A percentile compares a stretch with the other conserved stretches of the same genome.
phyloP scores from a whole-genome alignment of 2,113 vertebrate species.

The Mesitornis unicolor region DNA sequence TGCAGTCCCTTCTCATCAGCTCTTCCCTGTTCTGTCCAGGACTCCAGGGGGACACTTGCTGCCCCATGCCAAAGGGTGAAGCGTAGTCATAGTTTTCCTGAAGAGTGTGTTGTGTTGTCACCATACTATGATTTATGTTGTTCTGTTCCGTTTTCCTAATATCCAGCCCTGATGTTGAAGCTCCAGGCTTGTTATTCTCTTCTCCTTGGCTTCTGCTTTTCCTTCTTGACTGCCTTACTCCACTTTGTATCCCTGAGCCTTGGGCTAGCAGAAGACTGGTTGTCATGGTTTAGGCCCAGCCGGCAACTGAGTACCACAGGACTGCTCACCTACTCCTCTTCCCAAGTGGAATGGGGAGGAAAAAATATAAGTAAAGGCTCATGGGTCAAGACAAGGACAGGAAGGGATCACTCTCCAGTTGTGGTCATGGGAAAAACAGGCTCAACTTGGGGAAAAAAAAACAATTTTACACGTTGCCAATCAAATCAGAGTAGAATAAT shows the following conservation, averaged over 20 bases:
- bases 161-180: not conserved
- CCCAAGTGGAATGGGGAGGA: too few relatives aligned
- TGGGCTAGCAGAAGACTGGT: not conserved
- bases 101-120: not conserved
- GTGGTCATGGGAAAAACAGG: too few relatives aligned
- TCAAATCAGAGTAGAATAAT: too few relatives aligned
- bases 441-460: too few relatives aligned
- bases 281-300: too few relatives aligned
- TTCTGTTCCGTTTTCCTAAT: not conserved
- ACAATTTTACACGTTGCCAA: too few relatives aligned
- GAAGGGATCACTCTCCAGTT: too few relatives aligned
- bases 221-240: not conserved
- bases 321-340: too few relatives aligned
- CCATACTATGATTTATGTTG: not conserved
- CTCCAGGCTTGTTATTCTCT: not conserved
- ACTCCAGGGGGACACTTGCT: not conserved
- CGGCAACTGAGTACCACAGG: too few relatives aligned
- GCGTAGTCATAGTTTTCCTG: not conserved
- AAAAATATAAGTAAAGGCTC: too few relatives aligned
- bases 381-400: too few relatives aligned
- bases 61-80: not conserved
- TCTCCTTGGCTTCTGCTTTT: not conserved
- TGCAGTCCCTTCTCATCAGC: not conserved
- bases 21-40: accelerated
- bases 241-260: not conserved